Conservation (phyloP, 2,888 invertebrate species). For the Tetragonula carbonaria region DNA sequence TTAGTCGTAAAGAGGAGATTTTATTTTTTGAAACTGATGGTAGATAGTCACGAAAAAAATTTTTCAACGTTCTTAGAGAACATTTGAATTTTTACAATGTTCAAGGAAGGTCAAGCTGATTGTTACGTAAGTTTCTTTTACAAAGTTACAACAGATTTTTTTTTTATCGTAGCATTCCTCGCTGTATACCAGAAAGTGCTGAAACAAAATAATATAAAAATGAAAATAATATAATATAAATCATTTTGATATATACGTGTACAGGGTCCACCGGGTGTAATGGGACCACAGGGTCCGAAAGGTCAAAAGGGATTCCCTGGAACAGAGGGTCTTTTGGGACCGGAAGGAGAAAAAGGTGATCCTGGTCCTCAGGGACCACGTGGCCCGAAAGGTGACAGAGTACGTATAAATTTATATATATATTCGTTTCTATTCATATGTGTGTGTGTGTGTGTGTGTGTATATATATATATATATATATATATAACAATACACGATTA, state of each 20-base stretch:
- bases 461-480: background rate
- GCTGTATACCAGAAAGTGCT: no score
- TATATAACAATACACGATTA: background rate
- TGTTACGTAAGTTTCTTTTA: no score
- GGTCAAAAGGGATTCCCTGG: constrained; percentile 93
- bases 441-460: background rate
- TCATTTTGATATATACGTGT: background rate
- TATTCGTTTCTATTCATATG: background rate
- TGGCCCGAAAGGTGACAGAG: constrained; percentile 93
- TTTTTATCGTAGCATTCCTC: no score
- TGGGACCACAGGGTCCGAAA: constrained; percentile 90
- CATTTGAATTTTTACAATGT: no score
- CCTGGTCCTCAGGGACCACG: constrained; percentile 92
- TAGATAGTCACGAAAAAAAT: no score
- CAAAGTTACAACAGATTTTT: no score
- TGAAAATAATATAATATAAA: background rate
- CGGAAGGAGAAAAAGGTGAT: constrained; percentile 95
- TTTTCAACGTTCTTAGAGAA: no score
- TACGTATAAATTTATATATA: constrained; percentile 69
- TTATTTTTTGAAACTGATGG: no score
- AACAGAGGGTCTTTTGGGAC: constrained; percentile 92
- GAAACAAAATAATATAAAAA: no score
- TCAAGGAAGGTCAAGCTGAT: no score
- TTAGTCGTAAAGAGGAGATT: no score
- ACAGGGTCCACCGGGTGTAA: constrained; percentile 90